Percentiles rank a stretch among this genome's conserved stretches.
Conservation (phyloP, 1,140 invertebrate genomes). For the Ceratoteleas bidentatus region DNA sequence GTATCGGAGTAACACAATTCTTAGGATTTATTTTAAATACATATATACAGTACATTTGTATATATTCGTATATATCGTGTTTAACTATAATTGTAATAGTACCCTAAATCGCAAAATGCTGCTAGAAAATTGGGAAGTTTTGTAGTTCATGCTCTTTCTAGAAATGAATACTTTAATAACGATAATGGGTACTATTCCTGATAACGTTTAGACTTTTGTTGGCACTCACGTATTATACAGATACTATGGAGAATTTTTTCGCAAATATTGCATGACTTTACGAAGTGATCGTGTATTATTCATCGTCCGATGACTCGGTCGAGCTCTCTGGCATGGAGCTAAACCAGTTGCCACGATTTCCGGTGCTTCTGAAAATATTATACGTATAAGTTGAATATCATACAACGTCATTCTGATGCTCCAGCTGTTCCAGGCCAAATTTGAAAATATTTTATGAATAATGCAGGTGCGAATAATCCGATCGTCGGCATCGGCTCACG, state of each 20-base stretch:
- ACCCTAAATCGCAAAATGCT: slow-evolving; percentile 68
- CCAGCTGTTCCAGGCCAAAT: slow-evolving; percentile 28
- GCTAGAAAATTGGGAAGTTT: slow-evolving; percentile 68
- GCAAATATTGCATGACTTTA: slow-evolving; percentile 42
- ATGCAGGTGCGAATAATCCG: slow-evolving; percentile 33
- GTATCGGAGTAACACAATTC: slow-evolving; percentile 27
- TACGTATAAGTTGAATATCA: slow-evolving; percentile 42
- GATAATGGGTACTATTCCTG: slow-evolving; percentile 68
- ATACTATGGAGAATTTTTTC: slow-evolving; percentile 56
- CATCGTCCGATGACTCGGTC: slow-evolving; percentile 81
- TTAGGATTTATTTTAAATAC: slow-evolving; percentile 44
- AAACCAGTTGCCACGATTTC: slow-evolving; percentile 85
- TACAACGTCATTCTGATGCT: slow-evolving; percentile 26
- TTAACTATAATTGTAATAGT: slow-evolving; percentile 64
- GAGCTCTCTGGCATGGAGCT: slow-evolving; percentile 84
- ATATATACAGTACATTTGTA: slow-evolving; percentile 59
- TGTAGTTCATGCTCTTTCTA: slow-evolving; percentile 60
- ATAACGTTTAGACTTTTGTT: slow-evolving; percentile 67
- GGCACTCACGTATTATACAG: slow-evolving; percentile 65
- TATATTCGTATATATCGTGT: slow-evolving; percentile 46
- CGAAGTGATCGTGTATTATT: slow-evolving; percentile 73
- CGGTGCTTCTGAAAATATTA: slow-evolving; percentile 76
- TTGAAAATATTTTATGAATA: slow-evolving; percentile 44
- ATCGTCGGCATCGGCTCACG: slow-evolving; percentile 7
- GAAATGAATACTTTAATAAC: slow-evolving; percentile 67